phyloP scores from a whole-genome alignment of 2,888 invertebrate genomes.

The Esperia sulphurella region DNA sequence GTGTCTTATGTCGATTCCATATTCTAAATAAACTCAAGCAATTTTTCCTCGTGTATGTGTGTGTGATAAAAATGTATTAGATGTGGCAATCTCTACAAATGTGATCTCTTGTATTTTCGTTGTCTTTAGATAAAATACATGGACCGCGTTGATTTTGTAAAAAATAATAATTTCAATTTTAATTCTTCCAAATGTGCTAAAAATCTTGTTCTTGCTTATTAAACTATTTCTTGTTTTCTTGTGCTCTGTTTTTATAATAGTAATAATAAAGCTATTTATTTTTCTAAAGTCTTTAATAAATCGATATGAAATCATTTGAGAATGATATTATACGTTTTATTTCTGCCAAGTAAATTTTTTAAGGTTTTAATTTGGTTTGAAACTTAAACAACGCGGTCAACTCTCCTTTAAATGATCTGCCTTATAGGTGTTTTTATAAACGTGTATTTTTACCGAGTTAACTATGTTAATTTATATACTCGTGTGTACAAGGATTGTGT shows the following conservation, averaged over 20 bases:
- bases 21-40: conserved; percentile 63
- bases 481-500: conserved; percentile 31
- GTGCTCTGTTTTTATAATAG: too few relatives aligned
- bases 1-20: conserved; percentile 37
- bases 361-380: background rate
- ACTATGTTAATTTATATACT: conserved; percentile 21
- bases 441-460: conserved; percentile 54
- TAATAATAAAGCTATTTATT: too few relatives aligned
- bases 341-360: too few relatives aligned
- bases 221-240: too few relatives aligned
- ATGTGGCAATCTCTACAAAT: conserved; percentile 31
- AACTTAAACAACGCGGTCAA: conserved; percentile 42
- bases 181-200: background rate
- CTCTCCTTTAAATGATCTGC: conserved; percentile 66
- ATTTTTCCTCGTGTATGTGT: conserved; percentile 38
- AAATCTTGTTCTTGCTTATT: background rate
- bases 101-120: conserved; percentile 61
- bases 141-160: conserved; percentile 42
- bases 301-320: too few relatives aligned
- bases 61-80: conserved; percentile 18
- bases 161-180: background rate
- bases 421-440: conserved; percentile 74
- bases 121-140: conserved; percentile 30
- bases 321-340: background rate
- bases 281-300: too few relatives aligned